Conservation (phyloP, 2,888 invertebrate genomes). For the Stenoptilia bipunctidactyla region DNA sequence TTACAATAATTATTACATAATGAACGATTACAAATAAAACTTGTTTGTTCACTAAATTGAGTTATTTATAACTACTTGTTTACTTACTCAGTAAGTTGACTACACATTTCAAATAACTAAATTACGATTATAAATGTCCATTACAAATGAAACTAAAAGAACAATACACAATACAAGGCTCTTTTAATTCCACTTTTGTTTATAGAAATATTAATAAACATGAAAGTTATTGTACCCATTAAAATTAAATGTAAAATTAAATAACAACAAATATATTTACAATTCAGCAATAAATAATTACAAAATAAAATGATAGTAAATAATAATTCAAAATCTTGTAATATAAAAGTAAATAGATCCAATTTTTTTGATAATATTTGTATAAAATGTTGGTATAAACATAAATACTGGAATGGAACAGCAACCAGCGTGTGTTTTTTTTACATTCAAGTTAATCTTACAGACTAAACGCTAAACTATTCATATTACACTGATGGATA, state of each 20-base stretch:
- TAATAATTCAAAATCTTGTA: conserved; percentile 28
- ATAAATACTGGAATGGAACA: conserved; percentile 9
- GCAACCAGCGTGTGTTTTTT: background rate
- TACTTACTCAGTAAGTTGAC: conserved; percentile 55
- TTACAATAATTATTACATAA: conserved; percentile 10
- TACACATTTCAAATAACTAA: conserved; percentile 43
- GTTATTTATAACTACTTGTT: conserved; percentile 42
- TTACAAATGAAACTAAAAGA: conserved; percentile 4
- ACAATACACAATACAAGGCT: conserved; percentile 7
- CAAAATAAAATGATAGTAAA: conserved; percentile 33
- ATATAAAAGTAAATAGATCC: conserved; percentile 30
- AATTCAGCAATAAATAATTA: conserved; percentile 67
- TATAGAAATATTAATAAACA: background rate
- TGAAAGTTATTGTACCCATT: background rate
- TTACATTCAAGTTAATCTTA: background rate
- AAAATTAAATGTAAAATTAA: conserved; percentile 56
- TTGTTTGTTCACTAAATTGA: conserved; percentile 43
- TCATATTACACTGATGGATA: conserved; percentile 1
- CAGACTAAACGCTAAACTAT: conserved; percentile 2
- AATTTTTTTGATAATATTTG: conserved; percentile 19
- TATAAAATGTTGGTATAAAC: conserved; percentile 8
- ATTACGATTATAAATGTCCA: conserved; percentile 20
- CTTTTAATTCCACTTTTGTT: too few relatives aligned
- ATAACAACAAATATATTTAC: conserved; percentile 68
- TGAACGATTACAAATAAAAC: conserved; percentile 40